These are phyloP conservation scores for Isichthys henryi DNA, from an alignment of 2,113 vertebrate species.

Conservation along the genomic window DNA sequence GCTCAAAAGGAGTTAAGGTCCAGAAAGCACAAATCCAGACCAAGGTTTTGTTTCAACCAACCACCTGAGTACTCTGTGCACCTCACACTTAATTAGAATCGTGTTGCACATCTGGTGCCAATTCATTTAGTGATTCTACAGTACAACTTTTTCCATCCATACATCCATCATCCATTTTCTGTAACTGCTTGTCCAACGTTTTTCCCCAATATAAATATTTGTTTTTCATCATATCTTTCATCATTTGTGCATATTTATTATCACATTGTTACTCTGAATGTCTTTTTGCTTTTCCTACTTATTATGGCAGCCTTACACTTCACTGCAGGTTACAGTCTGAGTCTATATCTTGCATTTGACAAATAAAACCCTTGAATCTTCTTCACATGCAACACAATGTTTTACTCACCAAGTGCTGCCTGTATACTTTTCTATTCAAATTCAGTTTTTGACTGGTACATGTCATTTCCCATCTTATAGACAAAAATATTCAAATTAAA, in stretches of 20 bases:
- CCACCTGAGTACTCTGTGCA: background rate
- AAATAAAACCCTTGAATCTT: conserved; percentile 33
- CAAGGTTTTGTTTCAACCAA: background rate
- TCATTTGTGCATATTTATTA: no score
- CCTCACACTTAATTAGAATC: background rate
- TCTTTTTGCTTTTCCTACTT: no score
- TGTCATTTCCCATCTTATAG: background rate
- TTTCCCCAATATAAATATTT: no score
- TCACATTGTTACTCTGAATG: no score
- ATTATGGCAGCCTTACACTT: no score
- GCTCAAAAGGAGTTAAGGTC: background rate
- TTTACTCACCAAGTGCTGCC: background rate
- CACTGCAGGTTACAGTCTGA: no score
- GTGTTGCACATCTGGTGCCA: background rate
- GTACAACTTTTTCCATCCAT: no score
- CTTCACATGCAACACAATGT: background rate
- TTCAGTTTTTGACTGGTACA: background rate
- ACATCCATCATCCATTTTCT: no score
- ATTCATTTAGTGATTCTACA: background rate
- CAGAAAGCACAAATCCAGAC: background rate
- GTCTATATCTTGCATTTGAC: no score
- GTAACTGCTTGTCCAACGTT: no score
- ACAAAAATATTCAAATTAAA: background rate
- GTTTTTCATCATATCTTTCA: no score
- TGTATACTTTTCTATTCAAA: background rate